Evolutionary conservation across 2,113 vertebrate genomes (phyloP), one percentile per base, ranked within the genome.

Genomic region (Plecotus auritus): DNA sequence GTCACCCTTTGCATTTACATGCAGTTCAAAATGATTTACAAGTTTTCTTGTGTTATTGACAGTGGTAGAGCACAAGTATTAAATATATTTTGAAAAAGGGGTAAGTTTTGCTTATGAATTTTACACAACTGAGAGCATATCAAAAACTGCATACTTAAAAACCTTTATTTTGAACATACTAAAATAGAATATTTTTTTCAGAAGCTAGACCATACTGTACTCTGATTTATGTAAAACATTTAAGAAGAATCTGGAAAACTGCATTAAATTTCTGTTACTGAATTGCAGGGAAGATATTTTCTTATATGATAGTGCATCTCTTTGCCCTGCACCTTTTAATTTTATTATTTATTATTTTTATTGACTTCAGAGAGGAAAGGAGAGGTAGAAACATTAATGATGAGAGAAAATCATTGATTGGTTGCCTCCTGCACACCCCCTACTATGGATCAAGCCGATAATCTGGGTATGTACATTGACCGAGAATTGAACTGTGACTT

Each of bases 231-330:
- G 7, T 72, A 14, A 74, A 85, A 66, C 5, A 45, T 5, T 80
- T 74, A 96, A 89, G 47, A 87, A 42, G 2, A 5, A 78, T 80
- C 9, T 81, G 11, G 9, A 56, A 51, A 93, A 64, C 11, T 93
- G 5, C 8, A 23, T 59, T 47, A 66, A 40, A 13, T 89, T 74
- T 59, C n/a, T 93, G 49, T 59, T 37, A 35, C 87, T 40, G 0
- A 1, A 81, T 92, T 93, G 9, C 85, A 20, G 20, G 14, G 16
- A 93, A 85, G n/a, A 40, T 26, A 87, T 97, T 85, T 95, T 66
- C 74, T 94, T 40, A 32, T 96, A 5, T 37, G 0, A 16, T 70
- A 23, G 3, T 40, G 2, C 11, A 78, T n/a, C 47, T 7, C 9
- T 78, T 84, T 80, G 40, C 3, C 8, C 10, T 49, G 7, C 42